phyloP scores from a whole-genome alignment of 2,888 invertebrate species.

The Leuctra nigra region DNA sequence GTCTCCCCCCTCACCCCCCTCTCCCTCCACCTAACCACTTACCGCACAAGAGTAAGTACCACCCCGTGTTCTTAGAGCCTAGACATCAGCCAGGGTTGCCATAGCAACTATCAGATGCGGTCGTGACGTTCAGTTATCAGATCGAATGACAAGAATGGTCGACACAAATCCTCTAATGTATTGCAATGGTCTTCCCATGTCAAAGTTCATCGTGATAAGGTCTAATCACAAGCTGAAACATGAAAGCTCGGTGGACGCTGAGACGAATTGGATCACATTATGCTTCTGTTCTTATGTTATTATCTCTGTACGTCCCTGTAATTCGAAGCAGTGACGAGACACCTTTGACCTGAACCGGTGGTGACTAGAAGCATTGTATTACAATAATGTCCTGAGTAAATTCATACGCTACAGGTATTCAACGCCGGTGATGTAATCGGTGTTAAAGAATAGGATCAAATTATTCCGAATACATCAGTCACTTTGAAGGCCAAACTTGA shows the following conservation, averaged over 20 bases:
- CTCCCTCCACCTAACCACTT: background rate
- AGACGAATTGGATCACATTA: background rate
- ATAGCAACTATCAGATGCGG: conserved; percentile 5
- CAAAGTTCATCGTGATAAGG: conserved; percentile 12
- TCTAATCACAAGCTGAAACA: conserved; percentile 2
- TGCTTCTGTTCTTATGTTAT: conserved; percentile 5
- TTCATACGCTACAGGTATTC: too few relatives aligned
- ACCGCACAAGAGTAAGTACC: background rate
- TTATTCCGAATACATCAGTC: too few relatives aligned
- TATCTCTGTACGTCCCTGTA: too few relatives aligned
- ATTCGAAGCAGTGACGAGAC: too few relatives aligned
- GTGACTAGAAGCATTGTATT: too few relatives aligned
- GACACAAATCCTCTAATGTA: conserved; percentile 16
- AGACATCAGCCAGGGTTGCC: too few relatives aligned
- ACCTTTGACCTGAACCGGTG: too few relatives aligned
- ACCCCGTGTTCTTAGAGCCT: conserved; percentile 2
- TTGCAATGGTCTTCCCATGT: conserved; percentile 3
- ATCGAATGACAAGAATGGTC: conserved; percentile 1
- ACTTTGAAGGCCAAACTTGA: too few relatives aligned
- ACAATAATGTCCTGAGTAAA: too few relatives aligned
- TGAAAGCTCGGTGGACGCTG: conserved; percentile 6
- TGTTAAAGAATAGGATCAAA: too few relatives aligned
- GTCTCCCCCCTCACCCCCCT: background rate
- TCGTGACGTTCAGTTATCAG: conserved; percentile 10
- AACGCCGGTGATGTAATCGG: too few relatives aligned